Base-by-base conservation (phyloP, 2,888 invertebrate genomes). In the Cloeon dipterum region DNA sequence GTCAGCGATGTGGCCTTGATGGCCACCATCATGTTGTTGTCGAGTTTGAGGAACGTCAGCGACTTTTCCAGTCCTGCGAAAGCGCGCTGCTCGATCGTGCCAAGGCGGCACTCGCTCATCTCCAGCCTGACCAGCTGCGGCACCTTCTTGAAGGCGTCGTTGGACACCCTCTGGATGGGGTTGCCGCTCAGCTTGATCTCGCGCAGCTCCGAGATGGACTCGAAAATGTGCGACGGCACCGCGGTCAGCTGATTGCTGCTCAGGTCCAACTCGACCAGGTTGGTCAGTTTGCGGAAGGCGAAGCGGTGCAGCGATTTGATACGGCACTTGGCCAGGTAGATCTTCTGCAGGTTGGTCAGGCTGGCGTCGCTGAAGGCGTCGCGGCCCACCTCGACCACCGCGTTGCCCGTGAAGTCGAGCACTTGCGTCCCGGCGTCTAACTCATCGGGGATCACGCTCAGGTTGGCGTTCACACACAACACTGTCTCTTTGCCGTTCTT, bases 401-500 rank as follows among this genome's bases (percentile, higher is more conserved):
- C 68, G 55, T 83, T 85, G 42, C 72, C 73, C 14, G 75, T 70
- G 36, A 85, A 62, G 52, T 83, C 77, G 39, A 85, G 65, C 36
- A 79, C 66, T 56, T 83, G 82, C 21, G 81, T 81, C 46, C 75
- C 52, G 42, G 72, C 68, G 46, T 79, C 81, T 42, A 82, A 65
- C 43, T 71, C 71, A 35, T 64, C 61, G 23, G 83, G 83, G 46
- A 83, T 68, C 49, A 67, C 63, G 46, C 71, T 67, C 47, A 82
- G 65, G 52, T 75, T 76, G 41, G 75, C 75, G 53, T 71, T 73
- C 47, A 69, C 66, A 59, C 83, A 85, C 48, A 76, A 62, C 39
- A 79, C 82, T 35, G 79, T 75, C 58, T 82, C 81, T 57, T 83
- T 83, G 49, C 82, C 82, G 52, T 73, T 74, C 55, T 77, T 77